Percentiles rank a stretch among this genome's conserved stretches.
phyloP scores from a whole-genome alignment of 2,113 vertebrate species.

The Synchiropus splendidus region DNA sequence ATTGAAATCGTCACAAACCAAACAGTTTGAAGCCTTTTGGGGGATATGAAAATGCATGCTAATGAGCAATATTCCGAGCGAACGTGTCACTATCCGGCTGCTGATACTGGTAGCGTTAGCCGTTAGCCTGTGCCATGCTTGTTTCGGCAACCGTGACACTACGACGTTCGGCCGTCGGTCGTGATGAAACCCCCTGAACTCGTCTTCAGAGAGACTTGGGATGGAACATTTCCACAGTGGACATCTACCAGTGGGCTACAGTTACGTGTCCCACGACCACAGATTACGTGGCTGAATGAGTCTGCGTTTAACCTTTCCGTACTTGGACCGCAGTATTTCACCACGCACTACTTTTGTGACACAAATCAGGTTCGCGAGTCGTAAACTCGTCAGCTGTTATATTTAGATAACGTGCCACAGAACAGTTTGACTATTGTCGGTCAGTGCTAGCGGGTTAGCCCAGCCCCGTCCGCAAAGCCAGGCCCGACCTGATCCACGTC shows the following conservation, averaged over 20 bases:
- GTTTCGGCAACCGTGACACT: conserved; percentile 13
- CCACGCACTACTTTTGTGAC: neutral
- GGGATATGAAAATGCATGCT: neutral
- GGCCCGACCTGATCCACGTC: conserved; percentile 22
- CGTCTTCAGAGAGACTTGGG: neutral
- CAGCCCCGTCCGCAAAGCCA: conserved; percentile 16
- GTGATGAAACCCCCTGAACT: no score
- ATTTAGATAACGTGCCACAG: neutral
- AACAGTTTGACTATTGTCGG: conserved; percentile 25
- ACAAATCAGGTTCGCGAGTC: no score
- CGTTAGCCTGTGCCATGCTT: conserved; percentile 48
- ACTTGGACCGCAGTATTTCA: neutral
- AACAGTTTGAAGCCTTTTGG: neutral
- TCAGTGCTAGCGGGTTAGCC: conserved; percentile 18
- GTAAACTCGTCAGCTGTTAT: neutral
- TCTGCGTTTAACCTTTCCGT: conserved; percentile 39
- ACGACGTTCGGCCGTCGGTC: conserved; percentile 8
- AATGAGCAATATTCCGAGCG: neutral
- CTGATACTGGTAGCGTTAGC: conserved; percentile 41
- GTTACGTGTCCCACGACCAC: conserved; percentile 45
- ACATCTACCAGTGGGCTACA: conserved; percentile 23
- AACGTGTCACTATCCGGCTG: conserved; percentile 53
- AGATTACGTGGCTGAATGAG: conserved; percentile 18
- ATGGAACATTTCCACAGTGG: neutral
- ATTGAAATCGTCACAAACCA: neutral